Evolutionary conservation across 2,797 vertebrate genomes (phyloP).

Genomic region (Selene dorsalis): DNA sequence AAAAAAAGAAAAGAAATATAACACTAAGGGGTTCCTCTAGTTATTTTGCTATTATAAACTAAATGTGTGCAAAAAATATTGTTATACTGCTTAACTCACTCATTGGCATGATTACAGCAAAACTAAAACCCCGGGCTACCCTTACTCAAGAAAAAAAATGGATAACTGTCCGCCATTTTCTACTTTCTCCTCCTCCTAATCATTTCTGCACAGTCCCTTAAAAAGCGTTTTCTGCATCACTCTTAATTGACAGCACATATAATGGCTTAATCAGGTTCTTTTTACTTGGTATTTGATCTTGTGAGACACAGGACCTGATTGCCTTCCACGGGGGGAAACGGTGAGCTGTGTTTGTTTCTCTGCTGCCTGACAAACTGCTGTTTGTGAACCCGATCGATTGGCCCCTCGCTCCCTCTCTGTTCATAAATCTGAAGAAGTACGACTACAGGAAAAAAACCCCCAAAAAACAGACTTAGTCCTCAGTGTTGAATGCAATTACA

Average conservation of each 20-base stretch:
- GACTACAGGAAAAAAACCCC: not conserved
- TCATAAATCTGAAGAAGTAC: constrained; percentile 5
- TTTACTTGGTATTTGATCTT: constrained; percentile 19
- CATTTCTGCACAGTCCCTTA: not conserved
- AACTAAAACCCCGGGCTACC: not conserved
- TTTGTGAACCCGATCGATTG: constrained; percentile 17
- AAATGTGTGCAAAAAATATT: not conserved
- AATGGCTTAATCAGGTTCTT: not conserved
- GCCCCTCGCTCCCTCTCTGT: not conserved
- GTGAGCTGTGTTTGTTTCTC: not conserved
- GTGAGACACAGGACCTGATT: not conserved
- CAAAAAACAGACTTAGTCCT: not conserved
- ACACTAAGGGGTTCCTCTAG: not conserved
- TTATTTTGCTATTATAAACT: not conserved
- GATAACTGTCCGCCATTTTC: not conserved
- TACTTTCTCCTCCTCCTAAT: too few relatives aligned
- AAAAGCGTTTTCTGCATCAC: not conserved
- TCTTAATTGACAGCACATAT: constrained; percentile 11
- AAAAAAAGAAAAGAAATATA: not conserved
- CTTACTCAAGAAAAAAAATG: not conserved
- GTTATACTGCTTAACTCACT: not conserved
- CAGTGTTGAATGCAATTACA: not conserved
- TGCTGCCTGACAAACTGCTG: not conserved
- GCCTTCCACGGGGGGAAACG: not conserved
- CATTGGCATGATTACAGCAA: too few relatives aligned